A percentile compares a stretch with the other conserved stretches of the same genome.
phyloP scores from a whole-genome alignment of 2,113 vertebrate species.

The Tamias sibiricus region DNA sequence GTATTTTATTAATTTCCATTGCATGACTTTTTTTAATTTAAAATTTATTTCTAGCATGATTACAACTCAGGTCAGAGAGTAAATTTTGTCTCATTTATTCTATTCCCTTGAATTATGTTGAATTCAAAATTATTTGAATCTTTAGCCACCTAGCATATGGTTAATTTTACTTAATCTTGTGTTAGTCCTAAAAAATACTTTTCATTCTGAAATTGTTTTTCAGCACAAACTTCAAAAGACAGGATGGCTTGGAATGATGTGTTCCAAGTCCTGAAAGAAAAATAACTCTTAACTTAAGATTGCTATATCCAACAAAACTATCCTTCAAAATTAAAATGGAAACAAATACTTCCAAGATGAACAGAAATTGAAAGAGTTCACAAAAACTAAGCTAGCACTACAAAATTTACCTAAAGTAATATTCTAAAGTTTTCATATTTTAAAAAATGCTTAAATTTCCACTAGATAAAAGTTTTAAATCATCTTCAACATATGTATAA shows the following conservation, averaged over 20 bases:
- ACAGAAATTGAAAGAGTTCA: too few relatives aligned
- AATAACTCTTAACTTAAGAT: too few relatives aligned
- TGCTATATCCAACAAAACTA: too few relatives aligned
- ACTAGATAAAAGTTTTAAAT: not conserved
- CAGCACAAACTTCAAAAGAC: too few relatives aligned
- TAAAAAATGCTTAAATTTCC: not conserved
- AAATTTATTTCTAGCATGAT: not conserved
- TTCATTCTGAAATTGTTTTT: not conserved
- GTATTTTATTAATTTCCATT: not conserved
- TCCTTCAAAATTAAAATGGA: too few relatives aligned
- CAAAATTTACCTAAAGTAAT: too few relatives aligned
- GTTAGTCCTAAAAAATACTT: not conserved
- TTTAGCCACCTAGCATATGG: too few relatives aligned
- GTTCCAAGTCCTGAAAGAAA: too few relatives aligned
- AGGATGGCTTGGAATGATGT: too few relatives aligned
- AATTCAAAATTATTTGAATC: too few relatives aligned
- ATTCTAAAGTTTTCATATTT: not conserved
- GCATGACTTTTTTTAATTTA: not conserved
- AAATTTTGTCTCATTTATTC: not conserved
- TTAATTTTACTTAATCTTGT: not conserved
- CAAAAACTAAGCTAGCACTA: too few relatives aligned
- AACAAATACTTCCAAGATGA: too few relatives aligned
- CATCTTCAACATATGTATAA: not conserved
- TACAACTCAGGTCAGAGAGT: not conserved
- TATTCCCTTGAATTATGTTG: not conserved